Conservation (phyloP, 2,888 invertebrate species). For the Chesias legatella region DNA sequence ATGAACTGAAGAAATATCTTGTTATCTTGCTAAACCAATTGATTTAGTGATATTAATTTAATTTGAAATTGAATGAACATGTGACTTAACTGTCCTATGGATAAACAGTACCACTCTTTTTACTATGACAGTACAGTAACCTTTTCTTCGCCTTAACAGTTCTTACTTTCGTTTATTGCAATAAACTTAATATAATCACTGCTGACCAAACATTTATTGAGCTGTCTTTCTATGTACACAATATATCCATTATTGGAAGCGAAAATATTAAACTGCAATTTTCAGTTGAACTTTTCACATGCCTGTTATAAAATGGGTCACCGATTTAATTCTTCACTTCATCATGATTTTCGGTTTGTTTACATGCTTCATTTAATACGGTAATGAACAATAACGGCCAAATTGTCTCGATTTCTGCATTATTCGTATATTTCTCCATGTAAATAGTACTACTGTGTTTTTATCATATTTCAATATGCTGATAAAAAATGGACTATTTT, state of each 20-base stretch:
- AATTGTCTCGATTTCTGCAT: slow-evolving; percentile 12
- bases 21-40: too few relatives aligned
- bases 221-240: background rate
- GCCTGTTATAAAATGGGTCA: slow-evolving; percentile 10
- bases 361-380: slow-evolving; percentile 20
- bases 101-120: too few relatives aligned
- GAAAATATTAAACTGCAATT: slow-evolving; percentile 26
- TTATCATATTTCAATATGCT: background rate
- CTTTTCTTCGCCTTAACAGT: too few relatives aligned
- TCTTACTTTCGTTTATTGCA: too few relatives aligned
- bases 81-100: too few relatives aligned
- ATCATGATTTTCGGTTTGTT: slow-evolving; percentile 21
- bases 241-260: slow-evolving; percentile 20
- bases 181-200: too few relatives aligned
- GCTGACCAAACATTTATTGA: too few relatives aligned
- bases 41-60: too few relatives aligned
- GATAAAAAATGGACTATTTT: too few relatives aligned
- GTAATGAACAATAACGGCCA: slow-evolving; percentile 23
- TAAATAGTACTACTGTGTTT: background rate
- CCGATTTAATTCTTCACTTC: slow-evolving; percentile 2
- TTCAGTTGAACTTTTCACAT: slow-evolving; percentile 12
- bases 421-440: background rate
- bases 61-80: too few relatives aligned
- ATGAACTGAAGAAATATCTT: too few relatives aligned
- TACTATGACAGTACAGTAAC: too few relatives aligned